A percentile compares a stretch with the other conserved stretches of the same genome.
phyloP scores from a whole-genome alignment of 2,888 invertebrate species.

The Eilema depressum region DNA sequence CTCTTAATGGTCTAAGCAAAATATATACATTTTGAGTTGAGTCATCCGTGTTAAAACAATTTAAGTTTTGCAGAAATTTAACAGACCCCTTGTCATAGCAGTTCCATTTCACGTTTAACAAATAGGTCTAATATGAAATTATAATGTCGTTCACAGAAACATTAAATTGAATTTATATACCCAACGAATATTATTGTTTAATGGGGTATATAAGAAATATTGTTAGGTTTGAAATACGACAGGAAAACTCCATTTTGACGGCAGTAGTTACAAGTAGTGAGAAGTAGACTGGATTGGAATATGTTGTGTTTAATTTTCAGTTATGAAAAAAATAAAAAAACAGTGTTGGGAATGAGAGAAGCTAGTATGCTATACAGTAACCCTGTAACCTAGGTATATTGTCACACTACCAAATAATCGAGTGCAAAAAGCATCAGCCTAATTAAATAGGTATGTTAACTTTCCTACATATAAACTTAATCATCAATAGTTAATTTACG shows the following conservation, averaged over 20 bases:
- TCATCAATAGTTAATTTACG: too few species aligned
- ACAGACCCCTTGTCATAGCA: neutral
- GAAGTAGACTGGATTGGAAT: too few species aligned
- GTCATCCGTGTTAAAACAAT: neutral
- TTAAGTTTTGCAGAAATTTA: neutral
- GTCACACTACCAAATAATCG: too few species aligned
- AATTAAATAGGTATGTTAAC: too few species aligned
- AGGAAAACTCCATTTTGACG: neutral
- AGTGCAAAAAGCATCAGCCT: too few species aligned
- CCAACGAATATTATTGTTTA: neutral
- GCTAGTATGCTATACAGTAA: too few species aligned
- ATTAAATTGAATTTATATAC: neutral
- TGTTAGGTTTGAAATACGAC: neutral
- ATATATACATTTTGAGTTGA: neutral
- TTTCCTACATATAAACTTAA: too few species aligned
- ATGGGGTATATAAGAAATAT: neutral
- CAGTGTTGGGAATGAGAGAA: too few species aligned
- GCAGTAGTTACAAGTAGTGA: neutral
- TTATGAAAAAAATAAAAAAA: too few species aligned
- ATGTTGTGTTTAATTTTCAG: neutral
- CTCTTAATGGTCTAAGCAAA: neutral
- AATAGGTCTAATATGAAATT: neutral
- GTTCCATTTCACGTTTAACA: neutral
- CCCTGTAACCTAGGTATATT: too few species aligned
- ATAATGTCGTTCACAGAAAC: slow-evolving; percentile 4